Evolutionary conservation across 2,888 invertebrate genomes (phyloP).

Genomic region (Xestia c-nigrum): DNA sequence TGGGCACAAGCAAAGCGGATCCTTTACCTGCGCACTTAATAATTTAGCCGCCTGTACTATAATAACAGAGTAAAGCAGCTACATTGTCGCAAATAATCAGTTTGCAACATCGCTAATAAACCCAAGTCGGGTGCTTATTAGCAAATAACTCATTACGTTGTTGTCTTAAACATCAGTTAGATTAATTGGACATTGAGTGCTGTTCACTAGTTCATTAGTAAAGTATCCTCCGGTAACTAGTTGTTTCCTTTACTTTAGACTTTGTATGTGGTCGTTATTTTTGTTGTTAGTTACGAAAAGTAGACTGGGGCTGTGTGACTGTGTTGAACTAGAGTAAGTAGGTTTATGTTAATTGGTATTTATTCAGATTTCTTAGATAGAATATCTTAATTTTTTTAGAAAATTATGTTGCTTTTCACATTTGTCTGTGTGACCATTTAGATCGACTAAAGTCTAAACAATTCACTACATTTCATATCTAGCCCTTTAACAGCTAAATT

Average conservation of each 20-base stretch:
- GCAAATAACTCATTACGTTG: constrained; percentile 60
- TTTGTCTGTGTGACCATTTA: not conserved
- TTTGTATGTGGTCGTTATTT: constrained; percentile 51
- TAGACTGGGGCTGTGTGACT: no score
- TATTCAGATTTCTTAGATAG: not conserved
- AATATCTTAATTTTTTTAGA: no score
- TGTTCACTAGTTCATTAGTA: constrained; percentile 55
- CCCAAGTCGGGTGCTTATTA: constrained; percentile 51
- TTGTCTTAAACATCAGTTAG: constrained; percentile 59
- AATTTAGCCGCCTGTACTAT: constrained; percentile 34
- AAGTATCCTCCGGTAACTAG: constrained; percentile 49
- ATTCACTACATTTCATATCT: no score
- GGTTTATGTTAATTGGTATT: not conserved
- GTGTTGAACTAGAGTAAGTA: not conserved
- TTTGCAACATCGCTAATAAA: constrained; percentile 68
- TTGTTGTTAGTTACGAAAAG: constrained; percentile 22
- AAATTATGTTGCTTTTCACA: not conserved
- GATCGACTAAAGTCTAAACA: no score
- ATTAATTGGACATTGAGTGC: constrained; percentile 61
- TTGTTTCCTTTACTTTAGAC: constrained; percentile 53
- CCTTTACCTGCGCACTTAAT: constrained; percentile 15
- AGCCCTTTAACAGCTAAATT: no score
- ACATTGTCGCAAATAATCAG: constrained; percentile 68
- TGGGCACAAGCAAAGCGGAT: no score
- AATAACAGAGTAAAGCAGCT: constrained; percentile 66